phyloP scores from a whole-genome alignment of 1,140 invertebrate species.

The Zaprionus vittiger region DNA sequence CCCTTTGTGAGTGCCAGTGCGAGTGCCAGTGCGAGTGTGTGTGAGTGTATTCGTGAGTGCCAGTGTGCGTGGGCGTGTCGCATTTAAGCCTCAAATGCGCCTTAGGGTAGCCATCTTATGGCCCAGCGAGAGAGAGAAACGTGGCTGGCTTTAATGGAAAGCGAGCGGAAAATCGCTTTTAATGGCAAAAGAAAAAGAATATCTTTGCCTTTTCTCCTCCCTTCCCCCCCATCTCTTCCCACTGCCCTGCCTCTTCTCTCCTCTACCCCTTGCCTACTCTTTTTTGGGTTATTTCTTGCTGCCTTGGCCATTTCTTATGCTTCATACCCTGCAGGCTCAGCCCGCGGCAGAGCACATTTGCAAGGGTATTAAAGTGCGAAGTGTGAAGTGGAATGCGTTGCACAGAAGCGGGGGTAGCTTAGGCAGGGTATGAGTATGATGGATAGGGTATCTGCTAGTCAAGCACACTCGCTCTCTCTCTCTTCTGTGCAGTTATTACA shows the following conservation, averaged over 20 bases:
- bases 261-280: conserved; percentile 1
- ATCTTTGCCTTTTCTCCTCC: conserved; percentile 19
- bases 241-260: not conserved
- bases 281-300: conserved; percentile 49
- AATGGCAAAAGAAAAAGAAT: conserved; percentile 58
- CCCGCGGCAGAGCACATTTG: not conserved
- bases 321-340: not conserved
- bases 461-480: no score
- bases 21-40: not conserved
- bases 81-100: conserved; percentile 77
- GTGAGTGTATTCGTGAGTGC: conserved; percentile 23
- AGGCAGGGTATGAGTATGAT: no score
- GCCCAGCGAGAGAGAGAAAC: conserved; percentile 20
- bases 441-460: no score
- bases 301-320: conserved; percentile 8
- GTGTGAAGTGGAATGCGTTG: not conserved
- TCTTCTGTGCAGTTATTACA: no score
- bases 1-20: conserved; percentile 16
- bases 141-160: conserved; percentile 75
- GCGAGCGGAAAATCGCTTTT: conserved; percentile 78
- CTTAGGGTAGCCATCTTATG: conserved; percentile 69
- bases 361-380: not conserved
- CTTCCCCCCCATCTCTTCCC: no score
- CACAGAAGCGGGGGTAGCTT: no score
- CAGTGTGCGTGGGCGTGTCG: conserved; percentile 63